Evolutionary conservation across 1,140 invertebrate genomes (phyloP), one percentile per base, ranked within the genome.

Genomic region (Conus ventricosus): DNA sequence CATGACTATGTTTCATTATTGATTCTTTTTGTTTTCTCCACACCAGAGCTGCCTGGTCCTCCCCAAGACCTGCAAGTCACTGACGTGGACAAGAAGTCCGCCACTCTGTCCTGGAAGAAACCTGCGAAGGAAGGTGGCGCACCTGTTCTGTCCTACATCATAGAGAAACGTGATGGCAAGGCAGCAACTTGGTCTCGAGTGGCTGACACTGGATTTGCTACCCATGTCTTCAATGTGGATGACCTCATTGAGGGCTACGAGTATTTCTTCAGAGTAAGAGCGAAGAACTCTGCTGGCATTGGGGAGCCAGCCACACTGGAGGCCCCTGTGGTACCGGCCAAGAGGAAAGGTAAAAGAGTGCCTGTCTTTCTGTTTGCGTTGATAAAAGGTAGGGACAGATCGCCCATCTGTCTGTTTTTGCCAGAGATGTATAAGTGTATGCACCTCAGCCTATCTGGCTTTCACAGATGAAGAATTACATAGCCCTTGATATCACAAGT

Each of bases 201-300:
- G 53, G 94, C 91, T 27, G 90, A 93, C 83, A 89, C 92, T 6
- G 91, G 93, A 5, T 91, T 89, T 15, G 90, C 91, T 75, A 90
- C 89, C 23, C 89, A 91, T 0, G 98, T 97, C 90, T 98, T 97
- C 94, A 98, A 97, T 0, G 97, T 99, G 0, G 97, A 97, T 93
- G 97, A 98, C 92, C 95, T 99, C 13, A 97, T 96, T 7, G 98
- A 99, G 95, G 98, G 98, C 53, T 98, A 99, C 94, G 97, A 98
- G 94, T 99, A 99, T 94, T 98, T 99, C 95, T 99, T 99, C 95
- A 97, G 98, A 92, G 97, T 99, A 5, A 97, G 97, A 13, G 99
- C 99, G 57, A 96, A 98, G 51, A 99, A 99, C 95, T 97, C 98
- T 54, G 98, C 98, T 85, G 99, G 99, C 67, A 96, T 97, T 92